Evolutionary conservation across 2,888 invertebrate species (phyloP), one percentile per base, ranked within the genome.

Genomic region (Eristalis pertinax): DNA sequence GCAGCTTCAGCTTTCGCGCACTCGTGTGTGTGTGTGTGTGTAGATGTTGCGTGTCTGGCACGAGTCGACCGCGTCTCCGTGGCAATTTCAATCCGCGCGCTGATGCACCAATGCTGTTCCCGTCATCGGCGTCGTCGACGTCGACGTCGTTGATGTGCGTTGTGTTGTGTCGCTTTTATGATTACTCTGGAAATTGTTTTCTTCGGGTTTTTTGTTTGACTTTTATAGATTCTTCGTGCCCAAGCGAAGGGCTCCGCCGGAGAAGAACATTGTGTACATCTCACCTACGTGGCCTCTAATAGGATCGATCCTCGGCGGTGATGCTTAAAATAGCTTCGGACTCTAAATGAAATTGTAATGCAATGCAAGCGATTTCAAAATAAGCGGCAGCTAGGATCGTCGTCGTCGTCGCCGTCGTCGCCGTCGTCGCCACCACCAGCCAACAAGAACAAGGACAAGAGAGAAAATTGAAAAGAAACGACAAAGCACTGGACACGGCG

Each of bases 301-400:
- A 84, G 86, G 83, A 82, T 86, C 50, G 60, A 60, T 60, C 60
- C 60, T 24, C 60, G 26, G 4, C 60, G 60, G 74, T 63, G 81
- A 56, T 75, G 79, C 87, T 80, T 87, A 84, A 87, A 87, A 87
- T 87, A 87, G 75, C 50, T 13, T 24, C 41, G 38, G 83, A 84
- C 73, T 87, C 84, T 84, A 87, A 87, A 87, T 87, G 87, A 87
- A 87, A 87, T 87, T 87, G 84, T 87, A 87, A 87, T 87, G 84
- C 84, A 84, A 84, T 87, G 87, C 79, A 80, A 80, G 84, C 58
- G 73, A 87, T 87, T 87, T 76, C 79, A 73, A 87, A 87, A 87
- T 75, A 63, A 75, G 75, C 24, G 74, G 26, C 50, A 38, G 38
- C 38, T 13, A 38, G 13, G 13, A 38, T 13, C 38, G 50, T 19